A percentile compares a stretch with the other conserved stretches of the same genome.
Conservation (phyloP, 2,888 invertebrate species). For the Fragum whitleyi region DNA sequence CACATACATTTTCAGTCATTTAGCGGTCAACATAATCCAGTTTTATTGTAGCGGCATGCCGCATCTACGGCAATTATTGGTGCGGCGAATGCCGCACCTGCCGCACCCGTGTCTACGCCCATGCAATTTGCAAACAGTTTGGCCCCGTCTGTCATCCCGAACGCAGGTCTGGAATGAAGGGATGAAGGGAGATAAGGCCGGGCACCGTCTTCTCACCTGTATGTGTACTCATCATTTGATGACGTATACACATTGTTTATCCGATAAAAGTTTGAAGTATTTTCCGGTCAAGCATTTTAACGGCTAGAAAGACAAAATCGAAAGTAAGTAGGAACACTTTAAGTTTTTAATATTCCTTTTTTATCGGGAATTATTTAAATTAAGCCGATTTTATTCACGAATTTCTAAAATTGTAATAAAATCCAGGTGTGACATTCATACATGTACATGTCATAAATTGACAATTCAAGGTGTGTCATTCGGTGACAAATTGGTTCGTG, state of each 20-base stretch:
- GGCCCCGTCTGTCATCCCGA: too few species aligned
- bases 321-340: background rate
- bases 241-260: conserved; percentile 17
- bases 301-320: background rate
- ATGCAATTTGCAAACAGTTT: too few species aligned
- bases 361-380: background rate
- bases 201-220: conserved; percentile 1
- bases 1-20: too few species aligned
- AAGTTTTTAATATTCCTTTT: background rate
- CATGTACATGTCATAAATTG: background rate
- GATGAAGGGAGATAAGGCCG: background rate
- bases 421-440: conserved; percentile 16
- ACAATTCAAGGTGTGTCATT: conserved; percentile 24
- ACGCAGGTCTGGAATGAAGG: too few species aligned
- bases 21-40: too few species aligned
- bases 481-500: background rate
- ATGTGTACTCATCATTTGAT: conserved; percentile 12
- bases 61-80: too few species aligned
- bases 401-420: background rate
- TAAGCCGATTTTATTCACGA: background rate
- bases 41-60: too few species aligned
- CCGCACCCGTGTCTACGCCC: too few species aligned
- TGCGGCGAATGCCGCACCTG: too few species aligned
- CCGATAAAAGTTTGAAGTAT: background rate
- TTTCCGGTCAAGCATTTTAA: conserved; percentile 8